phyloP scores from a whole-genome alignment of 2,888 invertebrate species.

The Eulithis testata region DNA sequence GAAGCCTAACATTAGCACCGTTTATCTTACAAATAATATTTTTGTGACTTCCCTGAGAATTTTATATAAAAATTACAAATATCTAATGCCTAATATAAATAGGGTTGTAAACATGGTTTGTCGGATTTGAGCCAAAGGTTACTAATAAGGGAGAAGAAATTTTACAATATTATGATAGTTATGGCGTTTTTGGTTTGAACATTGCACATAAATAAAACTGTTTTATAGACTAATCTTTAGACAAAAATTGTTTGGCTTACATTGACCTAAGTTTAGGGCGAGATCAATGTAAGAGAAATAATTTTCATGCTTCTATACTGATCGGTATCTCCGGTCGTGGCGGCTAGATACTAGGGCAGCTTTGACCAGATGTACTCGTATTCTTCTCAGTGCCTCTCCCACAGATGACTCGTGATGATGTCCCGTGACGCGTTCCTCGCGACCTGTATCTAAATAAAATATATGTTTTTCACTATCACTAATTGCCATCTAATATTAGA shows the following conservation, averaged over 20 bases:
- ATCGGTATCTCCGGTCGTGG: conserved; percentile 52
- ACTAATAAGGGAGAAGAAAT: conserved; percentile 67
- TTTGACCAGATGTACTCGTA: conserved; percentile 42
- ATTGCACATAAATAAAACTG: conserved; percentile 80
- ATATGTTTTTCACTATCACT: conserved; percentile 48
- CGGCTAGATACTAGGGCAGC: conserved; percentile 54
- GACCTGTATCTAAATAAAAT: conserved; percentile 66
- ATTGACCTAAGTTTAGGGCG: conserved; percentile 74
- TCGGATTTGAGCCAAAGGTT: conserved; percentile 82
- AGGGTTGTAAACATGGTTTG: conserved; percentile 73
- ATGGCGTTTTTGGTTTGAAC: conserved; percentile 83
- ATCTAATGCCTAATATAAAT: conserved; percentile 83
- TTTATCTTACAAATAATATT: conserved; percentile 80
- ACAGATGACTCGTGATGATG: conserved; percentile 59
- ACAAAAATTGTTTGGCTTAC: conserved; percentile 74
- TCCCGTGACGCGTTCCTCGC: conserved; percentile 56
- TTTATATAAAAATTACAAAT: conserved; percentile 84
- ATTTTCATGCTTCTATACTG: conserved; percentile 65
- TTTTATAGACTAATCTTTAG: conserved; percentile 62
- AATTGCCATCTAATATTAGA: conserved; percentile 50
- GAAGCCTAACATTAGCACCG: conserved; percentile 83
- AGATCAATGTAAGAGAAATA: conserved; percentile 74
- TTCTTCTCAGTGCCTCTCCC: conserved; percentile 50
- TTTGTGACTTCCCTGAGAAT: conserved; percentile 83
- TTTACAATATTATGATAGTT: conserved; percentile 71